phyloP scores from a whole-genome alignment of 2,113 vertebrate genomes.

The Sceloporus tristichus region DNA sequence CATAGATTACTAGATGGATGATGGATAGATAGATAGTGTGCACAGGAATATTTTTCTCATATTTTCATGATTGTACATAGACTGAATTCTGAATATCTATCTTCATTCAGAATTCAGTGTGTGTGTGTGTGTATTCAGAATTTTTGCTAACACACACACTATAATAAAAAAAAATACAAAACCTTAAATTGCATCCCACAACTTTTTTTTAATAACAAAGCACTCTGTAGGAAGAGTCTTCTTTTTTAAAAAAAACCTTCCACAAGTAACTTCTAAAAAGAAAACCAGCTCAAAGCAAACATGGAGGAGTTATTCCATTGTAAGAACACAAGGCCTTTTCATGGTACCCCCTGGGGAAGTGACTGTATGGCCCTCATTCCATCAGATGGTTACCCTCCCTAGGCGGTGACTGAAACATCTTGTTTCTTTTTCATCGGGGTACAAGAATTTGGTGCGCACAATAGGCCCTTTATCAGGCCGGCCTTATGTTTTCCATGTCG shows the following conservation, averaged over 20 bases:
- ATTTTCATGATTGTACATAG: too few relatives aligned
- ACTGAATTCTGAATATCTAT: too few relatives aligned
- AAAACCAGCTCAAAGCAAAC: not conserved
- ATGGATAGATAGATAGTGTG: too few relatives aligned
- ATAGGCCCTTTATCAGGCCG: slow-evolving; percentile 37
- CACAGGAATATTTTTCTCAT: too few relatives aligned
- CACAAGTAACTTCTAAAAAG: not conserved
- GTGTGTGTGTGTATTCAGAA: too few relatives aligned
- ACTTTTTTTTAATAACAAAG: not conserved
- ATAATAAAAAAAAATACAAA: not conserved
- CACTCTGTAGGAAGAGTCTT: too few relatives aligned
- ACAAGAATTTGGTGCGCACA: slow-evolving; percentile 7
- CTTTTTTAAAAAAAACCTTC: not conserved
- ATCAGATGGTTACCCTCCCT: not conserved
- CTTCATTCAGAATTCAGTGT: too few relatives aligned
- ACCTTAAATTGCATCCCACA: not conserved
- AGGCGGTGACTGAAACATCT: slow-evolving; percentile 26
- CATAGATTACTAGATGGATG: too few relatives aligned
- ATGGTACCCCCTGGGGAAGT: not conserved
- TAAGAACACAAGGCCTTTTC: not conserved
- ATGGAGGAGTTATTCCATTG: not conserved
- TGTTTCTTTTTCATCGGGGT: slow-evolving; percentile 32
- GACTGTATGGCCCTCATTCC: not conserved
- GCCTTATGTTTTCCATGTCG: slow-evolving; percentile 40
- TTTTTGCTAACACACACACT: too few relatives aligned